Evolutionary conservation across 1,140 invertebrate species (phyloP).

Genomic region (Euura lappo): DNA sequence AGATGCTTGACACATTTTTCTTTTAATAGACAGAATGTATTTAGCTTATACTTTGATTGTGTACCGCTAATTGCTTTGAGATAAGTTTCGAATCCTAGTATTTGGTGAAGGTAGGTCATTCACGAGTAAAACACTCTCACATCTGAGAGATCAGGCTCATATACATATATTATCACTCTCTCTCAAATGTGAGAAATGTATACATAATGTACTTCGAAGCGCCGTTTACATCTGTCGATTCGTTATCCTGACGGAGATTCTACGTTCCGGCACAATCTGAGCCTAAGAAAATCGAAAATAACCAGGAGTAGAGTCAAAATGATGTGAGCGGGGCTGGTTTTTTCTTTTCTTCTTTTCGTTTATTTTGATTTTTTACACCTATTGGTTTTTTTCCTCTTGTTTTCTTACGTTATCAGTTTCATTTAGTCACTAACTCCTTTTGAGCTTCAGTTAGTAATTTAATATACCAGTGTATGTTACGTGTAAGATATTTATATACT

Average conservation of each 20-base stretch:
- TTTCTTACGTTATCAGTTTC: constrained; percentile 51
- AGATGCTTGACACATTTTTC: neutral
- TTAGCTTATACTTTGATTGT: constrained; percentile 61
- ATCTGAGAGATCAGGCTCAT: constrained; percentile 44
- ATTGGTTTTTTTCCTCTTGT: constrained; percentile 25
- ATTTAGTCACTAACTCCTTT: constrained; percentile 61
- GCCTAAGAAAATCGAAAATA: neutral
- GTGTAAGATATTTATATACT: constrained; percentile 59
- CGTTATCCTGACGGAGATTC: neutral
- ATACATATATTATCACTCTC: no score
- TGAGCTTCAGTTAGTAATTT: constrained; percentile 63
- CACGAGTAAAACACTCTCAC: constrained; percentile 37
- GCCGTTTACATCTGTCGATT: neutral
- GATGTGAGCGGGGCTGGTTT: neutral
- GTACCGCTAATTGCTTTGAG: constrained; percentile 62
- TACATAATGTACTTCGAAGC: neutral
- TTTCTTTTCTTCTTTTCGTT: neutral
- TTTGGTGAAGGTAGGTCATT: constrained; percentile 59
- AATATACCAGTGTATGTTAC: constrained; percentile 61
- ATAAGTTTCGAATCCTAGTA: constrained; percentile 60
- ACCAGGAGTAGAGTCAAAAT: neutral
- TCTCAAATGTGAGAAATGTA: neutral
- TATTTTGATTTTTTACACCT: neutral
- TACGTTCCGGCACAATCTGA: neutral
- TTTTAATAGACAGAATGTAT: constrained; percentile 55